Percentiles rank a stretch among this genome's conserved stretches.
Evolutionary conservation across 2,797 vertebrate species (phyloP).

Genomic region (Tenualosa ilisha): DNA sequence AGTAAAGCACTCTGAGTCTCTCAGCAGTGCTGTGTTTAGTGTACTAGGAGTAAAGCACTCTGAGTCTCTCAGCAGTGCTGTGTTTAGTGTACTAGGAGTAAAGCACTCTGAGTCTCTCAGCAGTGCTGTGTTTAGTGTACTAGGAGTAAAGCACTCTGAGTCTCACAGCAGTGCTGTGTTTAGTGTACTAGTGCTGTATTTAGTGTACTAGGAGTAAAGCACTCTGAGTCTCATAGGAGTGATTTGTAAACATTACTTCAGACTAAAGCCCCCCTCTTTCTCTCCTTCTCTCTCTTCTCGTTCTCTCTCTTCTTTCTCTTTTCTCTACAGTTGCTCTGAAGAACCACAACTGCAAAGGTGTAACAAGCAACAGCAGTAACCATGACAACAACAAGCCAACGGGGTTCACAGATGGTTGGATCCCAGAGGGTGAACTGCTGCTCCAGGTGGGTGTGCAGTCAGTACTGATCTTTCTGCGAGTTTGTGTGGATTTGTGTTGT

Average conservation of each 20-base stretch:
- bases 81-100: too few relatives aligned
- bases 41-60: too few relatives aligned
- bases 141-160: too few relatives aligned
- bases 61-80: too few relatives aligned
- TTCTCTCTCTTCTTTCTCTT: conserved; percentile 21
- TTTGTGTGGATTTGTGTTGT: not conserved
- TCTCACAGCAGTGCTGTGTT: too few relatives aligned
- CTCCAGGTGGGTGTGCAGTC: conserved; percentile 71
- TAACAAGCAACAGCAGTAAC: conserved; percentile 27
- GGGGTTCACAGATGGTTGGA: not conserved
- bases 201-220: not conserved
- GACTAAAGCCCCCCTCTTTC: conserved; percentile 38
- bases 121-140: too few relatives aligned
- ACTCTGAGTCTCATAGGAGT: rapidly evolving
- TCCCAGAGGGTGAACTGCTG: conserved; percentile 78
- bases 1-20: too few relatives aligned
- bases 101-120: too few relatives aligned
- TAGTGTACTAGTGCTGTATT: too few relatives aligned
- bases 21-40: too few relatives aligned
- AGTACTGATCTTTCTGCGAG: not conserved
- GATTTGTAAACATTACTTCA: conserved; percentile 16
- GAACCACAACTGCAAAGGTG: conserved; percentile 53
- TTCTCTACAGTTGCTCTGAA: conserved; percentile 67
- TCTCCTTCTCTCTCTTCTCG: conserved; percentile 37
- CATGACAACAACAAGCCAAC: not conserved